Percentiles rank a stretch among this genome's conserved stretches.
Evolutionary conservation across 2,113 vertebrate genomes (phyloP).

Genomic region (Ariopsis seemanni): DNA sequence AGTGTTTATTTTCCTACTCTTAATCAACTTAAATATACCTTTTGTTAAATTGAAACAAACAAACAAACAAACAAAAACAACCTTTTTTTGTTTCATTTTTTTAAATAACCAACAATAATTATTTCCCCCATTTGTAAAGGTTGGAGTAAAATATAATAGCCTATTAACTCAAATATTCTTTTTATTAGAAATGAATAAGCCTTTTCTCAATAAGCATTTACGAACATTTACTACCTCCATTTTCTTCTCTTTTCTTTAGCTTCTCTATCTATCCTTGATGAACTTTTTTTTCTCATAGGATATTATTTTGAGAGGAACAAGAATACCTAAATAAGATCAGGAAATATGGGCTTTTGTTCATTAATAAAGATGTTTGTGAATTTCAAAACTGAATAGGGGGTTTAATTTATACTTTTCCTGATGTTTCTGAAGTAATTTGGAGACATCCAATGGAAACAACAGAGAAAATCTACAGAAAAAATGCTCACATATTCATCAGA

Average conservation of each 20-base stretch:
- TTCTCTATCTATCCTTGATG: not conserved
- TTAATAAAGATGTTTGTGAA: not conserved
- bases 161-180: no score
- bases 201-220: no score
- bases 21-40: no score
- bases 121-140: no score
- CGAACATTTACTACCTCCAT: no score
- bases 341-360: not conserved
- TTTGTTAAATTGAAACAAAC: no score
- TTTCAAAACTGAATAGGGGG: not conserved
- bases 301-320: not conserved
- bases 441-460: slow-evolving; percentile 1
- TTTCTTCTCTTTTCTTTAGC: not conserved
- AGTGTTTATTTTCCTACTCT: no score
- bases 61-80: no score
- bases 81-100: no score
- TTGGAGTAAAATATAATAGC: no score
- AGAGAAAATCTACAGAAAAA: not conserved
- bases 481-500: not conserved
- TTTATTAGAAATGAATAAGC: no score
- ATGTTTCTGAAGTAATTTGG: not conserved
- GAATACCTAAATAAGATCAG: slow-evolving; percentile 11
- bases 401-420: slow-evolving; percentile 11
- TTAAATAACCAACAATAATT: no score
- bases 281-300: not conserved